Evolutionary conservation across 1,140 invertebrate genomes (phyloP).

Genomic region (Cotesia typhae): DNA sequence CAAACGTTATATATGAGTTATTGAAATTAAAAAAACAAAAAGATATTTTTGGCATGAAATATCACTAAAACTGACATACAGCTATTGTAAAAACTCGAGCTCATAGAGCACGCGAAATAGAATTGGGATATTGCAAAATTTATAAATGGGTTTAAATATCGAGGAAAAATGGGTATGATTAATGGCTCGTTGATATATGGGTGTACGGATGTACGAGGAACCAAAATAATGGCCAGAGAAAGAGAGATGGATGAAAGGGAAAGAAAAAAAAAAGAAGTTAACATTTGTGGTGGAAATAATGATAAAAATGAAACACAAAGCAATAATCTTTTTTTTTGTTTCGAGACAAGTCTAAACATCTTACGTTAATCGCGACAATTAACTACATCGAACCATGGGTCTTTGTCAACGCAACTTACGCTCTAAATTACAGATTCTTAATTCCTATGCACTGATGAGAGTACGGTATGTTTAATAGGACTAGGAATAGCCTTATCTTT

Average conservation of each 20-base stretch:
- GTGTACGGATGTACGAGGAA: not conserved
- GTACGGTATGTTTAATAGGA: not conserved
- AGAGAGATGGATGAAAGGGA: no score
- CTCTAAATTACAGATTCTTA: conserved; percentile 40
- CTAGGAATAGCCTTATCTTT: no score
- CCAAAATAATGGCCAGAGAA: not conserved
- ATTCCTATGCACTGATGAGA: conserved; percentile 33
- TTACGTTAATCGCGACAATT: conserved; percentile 37
- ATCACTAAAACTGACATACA: conserved; percentile 15
- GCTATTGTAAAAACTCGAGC: conserved; percentile 2
- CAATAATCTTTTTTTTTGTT: conserved; percentile 13
- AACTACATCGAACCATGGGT: conserved; percentile 33
- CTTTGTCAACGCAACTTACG: conserved; percentile 28
- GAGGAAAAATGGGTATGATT: conserved; percentile 14
- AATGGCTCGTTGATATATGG: not conserved
- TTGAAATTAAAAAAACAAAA: conserved; percentile 24
- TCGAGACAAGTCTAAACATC: conserved; percentile 32
- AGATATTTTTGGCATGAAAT: conserved; percentile 25
- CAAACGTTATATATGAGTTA: conserved; percentile 21
- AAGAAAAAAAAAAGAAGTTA: not conserved
- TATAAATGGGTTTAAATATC: conserved; percentile 15
- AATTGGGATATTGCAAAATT: conserved; percentile 19
- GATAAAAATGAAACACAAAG: not conserved
- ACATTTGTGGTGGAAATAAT: conserved; percentile 7
- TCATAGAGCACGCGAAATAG: not conserved